phyloP scores from a whole-genome alignment of 2,113 vertebrate species.

The Cisticola juncidis region DNA sequence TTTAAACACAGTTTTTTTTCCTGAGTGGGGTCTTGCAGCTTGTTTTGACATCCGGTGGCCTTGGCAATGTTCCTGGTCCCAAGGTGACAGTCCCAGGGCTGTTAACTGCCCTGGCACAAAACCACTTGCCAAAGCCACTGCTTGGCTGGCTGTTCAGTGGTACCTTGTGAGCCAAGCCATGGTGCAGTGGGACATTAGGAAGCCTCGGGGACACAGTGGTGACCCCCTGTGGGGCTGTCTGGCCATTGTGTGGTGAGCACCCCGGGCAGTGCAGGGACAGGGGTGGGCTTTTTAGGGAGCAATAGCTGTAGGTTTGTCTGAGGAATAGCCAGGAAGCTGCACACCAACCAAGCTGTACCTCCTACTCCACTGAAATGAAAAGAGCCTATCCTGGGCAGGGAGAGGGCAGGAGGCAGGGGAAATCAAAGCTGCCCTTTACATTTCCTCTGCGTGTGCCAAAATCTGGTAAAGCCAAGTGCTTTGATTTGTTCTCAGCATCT shows the following conservation, averaged over 20 bases:
- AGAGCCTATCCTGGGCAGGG: neutral
- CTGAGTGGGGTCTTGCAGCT: neutral
- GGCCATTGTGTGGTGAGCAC: fast-evolving
- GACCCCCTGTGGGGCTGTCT: neutral
- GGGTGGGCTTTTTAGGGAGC: fast-evolving
- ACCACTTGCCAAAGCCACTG: neutral
- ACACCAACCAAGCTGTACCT: neutral
- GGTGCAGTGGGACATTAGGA: neutral
- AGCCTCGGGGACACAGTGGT: fast-evolving
- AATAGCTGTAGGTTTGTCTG: fast-evolving
- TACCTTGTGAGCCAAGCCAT: neutral
- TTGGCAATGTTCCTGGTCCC: neutral
- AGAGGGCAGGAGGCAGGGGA: neutral
- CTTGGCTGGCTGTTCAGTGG: fast-evolving
- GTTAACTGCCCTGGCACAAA: neutral
- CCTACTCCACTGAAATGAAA: neutral
- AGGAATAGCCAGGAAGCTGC: neutral
- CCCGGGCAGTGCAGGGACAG: fast-evolving
- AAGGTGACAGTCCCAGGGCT: neutral
- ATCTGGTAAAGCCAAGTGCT: neutral
- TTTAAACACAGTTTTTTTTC: neutral
- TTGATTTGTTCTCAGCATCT: neutral
- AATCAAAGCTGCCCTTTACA: neutral
- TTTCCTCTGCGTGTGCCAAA: neutral
- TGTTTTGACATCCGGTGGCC: neutral